phyloP scores from a whole-genome alignment of 1,140 invertebrate species.

The Bombyx mandarina region DNA sequence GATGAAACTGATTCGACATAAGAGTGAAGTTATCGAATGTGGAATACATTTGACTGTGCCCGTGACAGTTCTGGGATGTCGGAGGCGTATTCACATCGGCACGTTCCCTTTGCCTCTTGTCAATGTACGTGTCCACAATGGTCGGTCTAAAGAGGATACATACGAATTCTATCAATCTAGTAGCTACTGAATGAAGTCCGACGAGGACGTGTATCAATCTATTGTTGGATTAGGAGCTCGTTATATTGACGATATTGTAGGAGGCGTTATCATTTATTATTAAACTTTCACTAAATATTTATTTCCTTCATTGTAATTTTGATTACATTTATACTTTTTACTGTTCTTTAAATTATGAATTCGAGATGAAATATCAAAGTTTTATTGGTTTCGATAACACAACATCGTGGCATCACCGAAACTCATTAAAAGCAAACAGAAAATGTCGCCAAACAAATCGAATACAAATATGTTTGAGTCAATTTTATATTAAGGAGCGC shows the following conservation, averaged over 20 bases:
- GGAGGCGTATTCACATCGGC: conserved; percentile 28
- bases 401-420: conserved; percentile 48
- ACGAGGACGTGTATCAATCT: too few relatives aligned
- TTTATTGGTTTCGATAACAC: conserved; percentile 61
- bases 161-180: conserved; percentile 41
- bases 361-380: conserved; percentile 28
- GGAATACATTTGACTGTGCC: conserved; percentile 17
- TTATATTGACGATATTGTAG: too few relatives aligned
- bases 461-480: conserved; percentile 32
- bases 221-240: too few relatives aligned
- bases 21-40: conserved; percentile 28
- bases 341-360: too few relatives aligned
- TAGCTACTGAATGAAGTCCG: too few relatives aligned
- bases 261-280: too few relatives aligned
- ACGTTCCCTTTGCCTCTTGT: conserved; percentile 18
- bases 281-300: too few relatives aligned
- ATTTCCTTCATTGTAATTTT: too few relatives aligned
- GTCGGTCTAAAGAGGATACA: conserved; percentile 26
- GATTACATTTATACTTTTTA: too few relatives aligned
- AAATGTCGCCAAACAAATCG: conserved; percentile 53
- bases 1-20: conserved; percentile 9
- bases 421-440: conserved; percentile 67
- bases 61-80: conserved; percentile 14
- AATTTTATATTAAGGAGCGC: conserved; percentile 12
- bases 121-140: conserved; percentile 39